A percentile compares a stretch with the other conserved stretches of the same genome.
These are phyloP conservation scores for Penaeus monodon DNA, from an alignment of 2,888 invertebrate species.

Conservation along the genomic window DNA sequence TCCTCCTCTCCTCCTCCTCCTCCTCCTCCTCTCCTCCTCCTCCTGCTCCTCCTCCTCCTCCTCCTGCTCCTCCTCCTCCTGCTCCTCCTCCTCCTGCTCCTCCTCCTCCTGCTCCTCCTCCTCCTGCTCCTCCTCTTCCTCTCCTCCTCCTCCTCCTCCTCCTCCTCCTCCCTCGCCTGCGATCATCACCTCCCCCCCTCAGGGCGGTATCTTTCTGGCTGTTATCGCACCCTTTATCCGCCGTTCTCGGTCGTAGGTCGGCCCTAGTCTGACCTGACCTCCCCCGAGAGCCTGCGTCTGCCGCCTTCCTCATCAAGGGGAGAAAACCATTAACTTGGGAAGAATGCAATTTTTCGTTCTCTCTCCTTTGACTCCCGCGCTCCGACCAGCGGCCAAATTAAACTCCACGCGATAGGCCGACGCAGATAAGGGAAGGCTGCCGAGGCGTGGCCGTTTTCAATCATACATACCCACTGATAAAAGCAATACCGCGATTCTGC, in stretches of 20 bases:
- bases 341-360: too few relatives aligned
- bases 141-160: not conserved
- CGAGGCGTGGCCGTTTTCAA: too few relatives aligned
- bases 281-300: not conserved
- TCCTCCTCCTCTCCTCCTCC: not conserved
- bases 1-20: not conserved
- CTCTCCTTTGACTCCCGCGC: too few relatives aligned
- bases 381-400: too few relatives aligned
- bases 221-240: too few relatives aligned
- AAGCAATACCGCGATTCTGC: too few relatives aligned
- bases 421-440: too few relatives aligned
- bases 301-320: too few relatives aligned
- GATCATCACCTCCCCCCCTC: not conserved
- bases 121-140: conserved; percentile 11
- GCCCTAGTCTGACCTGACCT: not conserved
- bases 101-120: not conserved
- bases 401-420: too few relatives aligned
- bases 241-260: too few relatives aligned
- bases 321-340: too few relatives aligned
- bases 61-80: not conserved
- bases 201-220: not conserved
- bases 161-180: not conserved
- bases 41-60: not conserved
- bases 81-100: not conserved
- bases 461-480: too few relatives aligned